A percentile compares a stretch with the other conserved stretches of the same genome.
Evolutionary conservation across 2,113 vertebrate species (phyloP).

Genomic region (Cnemophilus loriae): DNA sequence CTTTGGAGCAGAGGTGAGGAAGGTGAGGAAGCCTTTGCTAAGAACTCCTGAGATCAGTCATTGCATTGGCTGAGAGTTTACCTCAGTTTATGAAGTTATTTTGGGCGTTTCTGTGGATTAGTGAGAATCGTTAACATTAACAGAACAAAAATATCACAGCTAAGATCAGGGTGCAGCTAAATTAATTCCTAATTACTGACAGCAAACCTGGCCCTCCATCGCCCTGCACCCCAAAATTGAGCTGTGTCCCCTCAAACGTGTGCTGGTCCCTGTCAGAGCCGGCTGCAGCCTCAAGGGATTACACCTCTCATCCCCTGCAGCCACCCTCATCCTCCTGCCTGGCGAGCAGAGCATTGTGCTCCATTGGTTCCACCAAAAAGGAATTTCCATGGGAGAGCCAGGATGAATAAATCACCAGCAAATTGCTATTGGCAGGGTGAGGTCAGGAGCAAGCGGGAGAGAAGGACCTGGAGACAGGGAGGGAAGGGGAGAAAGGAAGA

Average conservation of each 20-base stretch:
- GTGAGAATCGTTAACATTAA: background rate
- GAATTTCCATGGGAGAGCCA: slow-evolving; percentile 30
- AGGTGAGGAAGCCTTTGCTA: background rate
- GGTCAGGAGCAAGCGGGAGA: background rate
- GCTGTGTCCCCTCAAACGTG: background rate
- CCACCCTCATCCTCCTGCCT: background rate
- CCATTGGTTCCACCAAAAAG: slow-evolving; percentile 9
- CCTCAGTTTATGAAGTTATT: background rate
- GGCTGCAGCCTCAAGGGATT: background rate
- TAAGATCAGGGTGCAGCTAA: background rate
- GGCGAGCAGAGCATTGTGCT: background rate
- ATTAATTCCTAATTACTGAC: background rate
- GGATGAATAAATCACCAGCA: slow-evolving; percentile 27
- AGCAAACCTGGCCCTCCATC: background rate
- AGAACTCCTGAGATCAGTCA: background rate
- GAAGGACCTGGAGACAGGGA: slow-evolving; percentile 5
- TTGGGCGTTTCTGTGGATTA: background rate
- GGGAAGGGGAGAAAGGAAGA: background rate
- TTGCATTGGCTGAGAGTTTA: background rate
- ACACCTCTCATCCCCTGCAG: background rate
- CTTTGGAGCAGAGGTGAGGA: background rate
- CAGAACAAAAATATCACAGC: background rate
- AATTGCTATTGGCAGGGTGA: slow-evolving; percentile 14
- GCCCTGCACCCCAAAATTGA: background rate
- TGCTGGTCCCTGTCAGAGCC: background rate